Conservation (phyloP, 1,140 invertebrate species). For the Xylocopa sonorina region DNA sequence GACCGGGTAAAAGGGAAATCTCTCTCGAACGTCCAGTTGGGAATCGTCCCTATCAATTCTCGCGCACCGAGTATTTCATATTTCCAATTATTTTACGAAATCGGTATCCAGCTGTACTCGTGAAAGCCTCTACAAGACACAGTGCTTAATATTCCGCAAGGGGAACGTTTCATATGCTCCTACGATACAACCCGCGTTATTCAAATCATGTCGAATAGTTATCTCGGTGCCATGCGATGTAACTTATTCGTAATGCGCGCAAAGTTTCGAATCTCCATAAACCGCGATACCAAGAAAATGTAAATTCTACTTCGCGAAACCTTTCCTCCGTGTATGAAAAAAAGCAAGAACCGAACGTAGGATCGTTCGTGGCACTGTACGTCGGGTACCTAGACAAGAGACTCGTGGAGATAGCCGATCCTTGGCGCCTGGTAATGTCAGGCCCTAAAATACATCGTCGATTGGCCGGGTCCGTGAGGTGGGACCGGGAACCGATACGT, state of each 20-base stretch:
- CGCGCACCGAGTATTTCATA: not conserved
- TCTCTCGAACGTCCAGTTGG: not conserved
- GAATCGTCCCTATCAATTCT: not conserved
- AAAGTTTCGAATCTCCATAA: not conserved
- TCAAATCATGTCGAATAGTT: too few relatives aligned
- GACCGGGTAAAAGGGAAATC: not conserved
- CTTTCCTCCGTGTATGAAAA: not conserved
- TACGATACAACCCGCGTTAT: too few relatives aligned
- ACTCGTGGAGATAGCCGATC: conserved; percentile 72
- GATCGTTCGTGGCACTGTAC: conserved; percentile 22
- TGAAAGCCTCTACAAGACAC: too few relatives aligned
- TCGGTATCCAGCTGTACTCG: too few relatives aligned
- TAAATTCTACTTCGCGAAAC: too few relatives aligned
- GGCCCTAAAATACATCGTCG: conserved; percentile 46
- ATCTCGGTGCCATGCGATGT: too few relatives aligned
- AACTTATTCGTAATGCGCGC: too few relatives aligned
- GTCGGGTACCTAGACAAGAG: conserved; percentile 55
- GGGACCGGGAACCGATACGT: conserved; percentile 72
- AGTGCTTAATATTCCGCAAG: too few relatives aligned
- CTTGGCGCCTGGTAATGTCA: conserved; percentile 72
- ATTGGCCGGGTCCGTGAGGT: conserved; percentile 47
- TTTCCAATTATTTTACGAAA: not conserved
- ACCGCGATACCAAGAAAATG: not conserved
- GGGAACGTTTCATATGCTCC: too few relatives aligned
- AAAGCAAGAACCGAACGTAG: too few relatives aligned